These are phyloP conservation scores for Myotis findleyi DNA, from an alignment of 2,797 vertebrate species.

Conservation along the genomic window DNA sequence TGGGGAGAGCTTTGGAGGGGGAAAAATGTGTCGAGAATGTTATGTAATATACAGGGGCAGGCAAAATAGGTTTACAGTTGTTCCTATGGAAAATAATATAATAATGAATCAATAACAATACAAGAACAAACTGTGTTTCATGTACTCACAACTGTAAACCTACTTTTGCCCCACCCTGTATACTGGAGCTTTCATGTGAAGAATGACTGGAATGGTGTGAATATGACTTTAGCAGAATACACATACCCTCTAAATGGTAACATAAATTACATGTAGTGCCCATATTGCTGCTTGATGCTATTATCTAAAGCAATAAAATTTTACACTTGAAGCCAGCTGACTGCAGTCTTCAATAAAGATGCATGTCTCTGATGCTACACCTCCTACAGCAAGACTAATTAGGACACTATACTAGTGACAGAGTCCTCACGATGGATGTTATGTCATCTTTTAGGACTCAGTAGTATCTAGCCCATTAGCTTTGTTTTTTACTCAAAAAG, in stretches of 20 bases:
- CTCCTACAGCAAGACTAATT: slow-evolving; percentile 62
- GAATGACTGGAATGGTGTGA: slow-evolving; percentile 63
- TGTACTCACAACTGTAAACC: background rate
- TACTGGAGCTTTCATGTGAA: background rate
- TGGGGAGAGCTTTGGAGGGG: background rate
- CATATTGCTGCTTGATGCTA: slow-evolving; percentile 70
- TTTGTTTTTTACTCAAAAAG: slow-evolving; percentile 47
- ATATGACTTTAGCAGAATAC: slow-evolving; percentile 72
- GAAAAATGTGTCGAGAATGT: background rate
- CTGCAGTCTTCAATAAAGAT: slow-evolving; percentile 70
- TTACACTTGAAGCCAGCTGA: slow-evolving; percentile 64
- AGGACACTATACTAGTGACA: slow-evolving; percentile 55
- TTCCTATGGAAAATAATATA: background rate
- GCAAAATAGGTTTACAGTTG: background rate
- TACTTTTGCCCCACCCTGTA: background rate
- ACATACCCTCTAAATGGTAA: slow-evolving; percentile 74
- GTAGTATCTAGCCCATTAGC: slow-evolving; percentile 53
- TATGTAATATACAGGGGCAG: slow-evolving; percentile 65
- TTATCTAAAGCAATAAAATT: slow-evolving; percentile 82
- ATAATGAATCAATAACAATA: background rate
- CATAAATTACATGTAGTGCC: slow-evolving; percentile 77
- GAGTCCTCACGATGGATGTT: slow-evolving; percentile 52
- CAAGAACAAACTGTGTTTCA: background rate
- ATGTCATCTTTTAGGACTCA: slow-evolving; percentile 9
- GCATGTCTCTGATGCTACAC: slow-evolving; percentile 7